phyloP scores from a whole-genome alignment of 2,888 invertebrate genomes.

The Trissolcus brochymenae region DNA sequence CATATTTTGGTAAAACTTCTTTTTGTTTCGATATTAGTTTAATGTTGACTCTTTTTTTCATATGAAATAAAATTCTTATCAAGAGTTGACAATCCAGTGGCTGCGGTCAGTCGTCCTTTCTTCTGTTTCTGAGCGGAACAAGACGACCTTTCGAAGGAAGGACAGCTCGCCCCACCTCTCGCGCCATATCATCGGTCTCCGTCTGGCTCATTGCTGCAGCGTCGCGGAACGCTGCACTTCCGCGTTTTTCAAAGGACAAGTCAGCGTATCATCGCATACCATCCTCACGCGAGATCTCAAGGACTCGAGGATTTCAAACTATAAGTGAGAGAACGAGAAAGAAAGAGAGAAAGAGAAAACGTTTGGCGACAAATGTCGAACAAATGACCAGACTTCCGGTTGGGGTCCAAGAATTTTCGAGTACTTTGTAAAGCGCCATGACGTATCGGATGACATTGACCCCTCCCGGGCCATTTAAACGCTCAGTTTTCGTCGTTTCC shows the following conservation, averaged over 20 bases:
- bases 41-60: no score
- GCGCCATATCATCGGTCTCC: conserved; percentile 42
- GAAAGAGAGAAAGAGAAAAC: background rate
- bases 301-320: background rate
- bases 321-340: no score
- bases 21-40: no score
- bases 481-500: conserved; percentile 20
- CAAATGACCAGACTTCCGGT: conserved; percentile 1
- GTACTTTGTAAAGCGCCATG: conserved; percentile 4
- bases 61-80: no score
- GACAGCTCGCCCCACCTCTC: conserved; percentile 30
- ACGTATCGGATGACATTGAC: conserved; percentile 27
- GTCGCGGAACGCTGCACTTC: conserved; percentile 60
- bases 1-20: no score
- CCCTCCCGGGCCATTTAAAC: conserved; percentile 35
- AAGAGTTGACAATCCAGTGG: conserved; percentile 41
- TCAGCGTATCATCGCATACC: conserved; percentile 16
- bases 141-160: conserved; percentile 57
- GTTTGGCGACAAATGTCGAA: conserved; percentile 1
- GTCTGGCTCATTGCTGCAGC: conserved; percentile 44
- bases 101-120: conserved; percentile 49
- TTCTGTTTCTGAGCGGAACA: conserved; percentile 54
- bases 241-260: conserved; percentile 59
- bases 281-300: no score
- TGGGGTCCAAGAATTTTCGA: no score